A percentile compares a stretch with the other conserved stretches of the same genome.
phyloP scores from a whole-genome alignment of 2,113 vertebrate genomes.

The human (Homo sapiens) region GRCh38 chr2:181389001-181389500 shows the following conservation, averaged over 20 bases:
- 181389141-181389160: neutral
- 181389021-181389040: neutral
- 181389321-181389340: neutral
- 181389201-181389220: neutral
- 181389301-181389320: neutral
- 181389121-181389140: neutral
- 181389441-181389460: constrained; percentile 29
- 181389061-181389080: neutral
- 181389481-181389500: neutral
- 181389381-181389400: neutral
- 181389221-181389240: neutral
- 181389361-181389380: constrained; percentile 10
- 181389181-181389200: neutral
- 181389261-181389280: neutral
- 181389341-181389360: neutral
- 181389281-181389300: constrained; percentile 7
- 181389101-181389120: neutral
- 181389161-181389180: neutral
- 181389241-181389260: neutral
- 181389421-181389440: neutral
- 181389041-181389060: neutral
- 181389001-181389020: neutral
- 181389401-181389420: constrained; percentile 8
- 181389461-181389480: neutral
- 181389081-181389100: neutral